Evolutionary conservation across 2,888 invertebrate species (phyloP), one percentile per base, ranked within the genome.

Genomic region (Drosophila birchii): DNA sequence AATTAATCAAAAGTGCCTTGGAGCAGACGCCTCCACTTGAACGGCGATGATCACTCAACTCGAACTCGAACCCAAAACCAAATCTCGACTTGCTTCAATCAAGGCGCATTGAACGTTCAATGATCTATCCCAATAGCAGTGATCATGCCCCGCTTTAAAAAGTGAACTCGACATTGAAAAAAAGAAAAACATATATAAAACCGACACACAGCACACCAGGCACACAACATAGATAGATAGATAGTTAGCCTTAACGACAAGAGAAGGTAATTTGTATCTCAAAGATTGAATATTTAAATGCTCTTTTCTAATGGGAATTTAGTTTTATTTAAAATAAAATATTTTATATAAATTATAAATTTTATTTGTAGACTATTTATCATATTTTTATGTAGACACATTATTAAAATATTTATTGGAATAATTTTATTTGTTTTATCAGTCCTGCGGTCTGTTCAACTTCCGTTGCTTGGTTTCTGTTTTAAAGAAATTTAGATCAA

Each of bases 111-210:
- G 86, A 77, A 79, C 86, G 88, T 84, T 84, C 88, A 86, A 86
- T 80, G 86, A 86, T 86, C 86, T 83, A 76, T 80, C 73, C 81
- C 84, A 81, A 83, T 68, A 75, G 75, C 67, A 43, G 66, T 78
- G 74, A 67, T 70, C 72, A 77, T 80, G 78, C 74, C 60, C 80
- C 70, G 84, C 71, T 84, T 82, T 86, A 71, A 86, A 86, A 86
- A 86, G 88, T 80, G 86, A 86, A 81, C 86, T 86, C 86, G 86
- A 86, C 86, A 86, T 86, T 86, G 86, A 86, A 83, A 81, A 83
- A 81, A 81, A 83, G 82, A 81, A 75, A 66, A 74, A 70, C 60
- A 78, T 74, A 63, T 44, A 55, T 39, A 49, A 51, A 41, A 41
- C 41, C 18, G 41, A 41, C 11, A 18, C 11, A 5, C 2, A 34